These are phyloP conservation scores for Corynorhinus townsendii DNA, from an alignment of 2,113 vertebrate species.

Conservation along the genomic window DNA sequence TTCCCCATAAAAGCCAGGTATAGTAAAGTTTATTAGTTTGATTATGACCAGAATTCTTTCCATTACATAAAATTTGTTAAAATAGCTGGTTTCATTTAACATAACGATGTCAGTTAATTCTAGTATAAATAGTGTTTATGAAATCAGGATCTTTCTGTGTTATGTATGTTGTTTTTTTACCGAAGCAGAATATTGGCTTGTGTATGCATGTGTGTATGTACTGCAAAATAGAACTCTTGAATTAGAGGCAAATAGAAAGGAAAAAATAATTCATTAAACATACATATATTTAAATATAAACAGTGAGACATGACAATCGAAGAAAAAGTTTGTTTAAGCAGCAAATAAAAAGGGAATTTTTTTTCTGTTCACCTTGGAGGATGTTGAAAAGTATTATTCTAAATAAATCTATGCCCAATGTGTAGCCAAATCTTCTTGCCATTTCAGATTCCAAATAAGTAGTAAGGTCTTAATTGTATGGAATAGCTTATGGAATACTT, in stretches of 20 bases:
- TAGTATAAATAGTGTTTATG: neutral
- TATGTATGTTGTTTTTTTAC: neutral
- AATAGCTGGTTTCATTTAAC: conserved; percentile 22
- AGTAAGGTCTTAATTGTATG: neutral
- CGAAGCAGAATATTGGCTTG: neutral
- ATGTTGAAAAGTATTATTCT: neutral
- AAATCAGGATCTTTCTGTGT: neutral
- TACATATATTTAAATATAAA: neutral
- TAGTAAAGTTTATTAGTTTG: conserved; percentile 37
- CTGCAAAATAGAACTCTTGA: neutral
- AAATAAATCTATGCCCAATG: neutral
- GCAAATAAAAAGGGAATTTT: neutral
- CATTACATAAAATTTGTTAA: conserved; percentile 16
- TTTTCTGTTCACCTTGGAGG: neutral
- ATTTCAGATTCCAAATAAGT: neutral
- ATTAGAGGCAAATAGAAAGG: neutral
- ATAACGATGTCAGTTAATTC: neutral
- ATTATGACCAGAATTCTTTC: conserved; percentile 9
- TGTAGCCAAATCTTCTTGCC: neutral
- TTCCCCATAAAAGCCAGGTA: conserved; percentile 97
- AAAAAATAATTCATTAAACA: neutral
- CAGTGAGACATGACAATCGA: neutral
- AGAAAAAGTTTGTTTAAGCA: neutral
- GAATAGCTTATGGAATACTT: neutral
- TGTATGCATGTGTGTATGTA: neutral